Evolutionary conservation across 2,888 invertebrate species (phyloP).

Genomic region (Agrochola macilenta): DNA sequence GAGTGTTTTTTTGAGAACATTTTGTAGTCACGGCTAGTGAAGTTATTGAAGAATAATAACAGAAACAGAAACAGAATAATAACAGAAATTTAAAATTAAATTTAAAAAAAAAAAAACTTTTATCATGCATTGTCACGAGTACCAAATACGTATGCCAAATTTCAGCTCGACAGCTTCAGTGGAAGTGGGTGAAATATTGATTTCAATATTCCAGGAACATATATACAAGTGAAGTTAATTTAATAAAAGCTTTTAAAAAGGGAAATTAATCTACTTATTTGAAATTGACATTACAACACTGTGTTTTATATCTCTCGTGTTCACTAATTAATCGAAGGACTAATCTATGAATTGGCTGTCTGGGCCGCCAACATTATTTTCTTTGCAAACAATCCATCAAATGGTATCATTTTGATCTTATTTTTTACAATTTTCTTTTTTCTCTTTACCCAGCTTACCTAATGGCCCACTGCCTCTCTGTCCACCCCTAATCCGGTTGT

Average conservation of each 20-base stretch:
- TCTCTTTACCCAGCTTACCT: conserved; percentile 47
- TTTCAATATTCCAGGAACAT: too few relatives aligned
- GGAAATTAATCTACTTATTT: neutral
- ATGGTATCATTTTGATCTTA: neutral
- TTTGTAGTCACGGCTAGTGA: neutral
- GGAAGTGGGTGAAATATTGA: too few relatives aligned
- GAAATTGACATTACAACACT: neutral
- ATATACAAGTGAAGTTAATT: too few relatives aligned
- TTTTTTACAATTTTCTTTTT: neutral
- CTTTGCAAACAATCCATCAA: neutral
- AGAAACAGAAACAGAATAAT: too few relatives aligned
- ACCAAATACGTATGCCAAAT: too few relatives aligned
- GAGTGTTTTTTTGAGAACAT: neutral
- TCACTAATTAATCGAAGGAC: neutral
- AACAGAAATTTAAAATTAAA: too few relatives aligned
- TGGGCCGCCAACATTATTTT: neutral
- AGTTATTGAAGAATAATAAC: neutral
- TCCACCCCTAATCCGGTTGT: conserved; percentile 85
- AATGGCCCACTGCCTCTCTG: conserved; percentile 72
- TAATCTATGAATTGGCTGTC: neutral
- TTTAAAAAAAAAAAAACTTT: too few relatives aligned
- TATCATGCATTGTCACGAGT: too few relatives aligned
- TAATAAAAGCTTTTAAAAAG: too few relatives aligned
- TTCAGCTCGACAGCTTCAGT: too few relatives aligned
- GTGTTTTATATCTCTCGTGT: neutral